Percentiles rank a stretch among this genome's conserved stretches.
Evolutionary conservation across 53 echinoderm and acorn worm species (phyloP).

Genomic region (Stichopus horrens): DNA sequence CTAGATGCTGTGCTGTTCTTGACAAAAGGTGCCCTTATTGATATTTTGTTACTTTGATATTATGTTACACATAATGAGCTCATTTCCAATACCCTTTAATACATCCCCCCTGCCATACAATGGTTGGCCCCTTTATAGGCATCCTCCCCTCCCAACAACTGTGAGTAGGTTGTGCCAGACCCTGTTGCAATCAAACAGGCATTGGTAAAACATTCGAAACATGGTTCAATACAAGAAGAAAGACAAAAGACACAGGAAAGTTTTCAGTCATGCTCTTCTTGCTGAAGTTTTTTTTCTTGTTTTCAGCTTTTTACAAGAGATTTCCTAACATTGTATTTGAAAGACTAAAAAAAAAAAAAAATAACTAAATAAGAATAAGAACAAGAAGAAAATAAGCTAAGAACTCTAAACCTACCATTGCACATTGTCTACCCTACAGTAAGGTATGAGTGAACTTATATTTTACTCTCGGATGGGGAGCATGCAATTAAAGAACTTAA

Average conservation of each 20-base stretch:
- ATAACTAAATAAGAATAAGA: slow-evolving; percentile 25
- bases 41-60: no score
- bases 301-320: slow-evolving; percentile 40
- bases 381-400: slow-evolving; percentile 9
- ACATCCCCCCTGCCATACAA: no score
- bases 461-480: not conserved
- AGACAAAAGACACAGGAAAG: not conserved
- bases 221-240: not conserved
- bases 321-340: slow-evolving; percentile 36
- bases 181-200: no score
- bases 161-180: no score
- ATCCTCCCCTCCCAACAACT: no score
- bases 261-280: slow-evolving; percentile 38
- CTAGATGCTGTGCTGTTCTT: no score
- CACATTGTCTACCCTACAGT: slow-evolving; percentile 41
- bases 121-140: no score
- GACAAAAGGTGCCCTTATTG: no score
- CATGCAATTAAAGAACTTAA: not conserved
- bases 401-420: slow-evolving; percentile 35
- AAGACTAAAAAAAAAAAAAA: slow-evolving; percentile 43
- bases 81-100: no score
- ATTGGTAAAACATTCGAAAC: no score
- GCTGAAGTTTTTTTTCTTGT: slow-evolving; percentile 32
- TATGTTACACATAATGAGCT: no score
- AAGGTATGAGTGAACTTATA: slow-evolving; percentile 17